Base-by-base conservation (phyloP, 2,113 vertebrate genomes). In the Hystrix cristata region DNA sequence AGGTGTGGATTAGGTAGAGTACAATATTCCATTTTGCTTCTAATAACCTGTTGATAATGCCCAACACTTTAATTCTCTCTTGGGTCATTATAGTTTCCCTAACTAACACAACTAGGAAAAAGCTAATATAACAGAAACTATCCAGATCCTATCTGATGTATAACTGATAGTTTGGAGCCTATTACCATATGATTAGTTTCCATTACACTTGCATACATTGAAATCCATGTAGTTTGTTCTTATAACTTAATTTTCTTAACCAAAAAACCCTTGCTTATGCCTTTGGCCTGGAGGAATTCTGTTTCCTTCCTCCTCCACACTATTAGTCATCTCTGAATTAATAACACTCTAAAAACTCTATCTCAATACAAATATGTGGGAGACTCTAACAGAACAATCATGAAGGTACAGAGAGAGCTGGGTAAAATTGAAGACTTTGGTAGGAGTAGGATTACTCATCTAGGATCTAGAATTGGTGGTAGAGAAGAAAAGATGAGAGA, bases 221-320 rank as follows among this genome's bases (percentile, higher is more conserved):
- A 64, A 83, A 82, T 87, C 87, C 62, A 91, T 81, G 31, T 43
- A 89, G 25, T 21, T 93, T 59, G 82, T 78, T 74, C 19, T 94
- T 87, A 60, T 83, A 95, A 94, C 11, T 55, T 69, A 90, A 90
- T 93, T 95, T 64, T 53, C 62, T 87, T 83, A 55, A 12, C 29
- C 23, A 60, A 82, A 79, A 57, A 87, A 19, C 29, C 46, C 57
- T 79, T 93, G 72, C 3, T 57, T 46, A 76, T 78, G 19, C 23
- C 64, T 59, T 4, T 87, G 87, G 34, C 43, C 71, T 90, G 59
- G 34, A 81, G 51, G 86, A 76, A 60, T 89, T 60, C 31, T 62
- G 12, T 38, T 85, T 67, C 19, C 25, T 48, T 78, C 48, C 51
- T 65, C 62, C 76, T 95, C 51, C 79, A 91, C 53, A 91, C 19